These are phyloP conservation scores for Atta texana DNA, from an alignment of 1,140 invertebrate species.

Conservation along the genomic window DNA sequence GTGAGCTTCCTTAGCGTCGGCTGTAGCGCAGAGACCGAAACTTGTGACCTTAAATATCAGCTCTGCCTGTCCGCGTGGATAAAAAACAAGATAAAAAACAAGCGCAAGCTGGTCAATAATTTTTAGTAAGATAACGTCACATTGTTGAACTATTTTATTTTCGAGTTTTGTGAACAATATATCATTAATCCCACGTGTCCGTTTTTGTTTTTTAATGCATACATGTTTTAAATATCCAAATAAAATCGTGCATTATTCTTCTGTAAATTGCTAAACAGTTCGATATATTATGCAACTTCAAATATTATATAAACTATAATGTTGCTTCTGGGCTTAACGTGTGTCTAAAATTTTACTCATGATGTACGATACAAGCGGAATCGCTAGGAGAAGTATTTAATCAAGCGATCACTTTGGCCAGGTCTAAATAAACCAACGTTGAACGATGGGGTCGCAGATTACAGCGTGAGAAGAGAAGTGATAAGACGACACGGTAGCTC, in stretches of 20 bases:
- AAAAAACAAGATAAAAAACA: conserved; percentile 54
- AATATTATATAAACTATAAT: neutral
- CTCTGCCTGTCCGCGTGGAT: conserved; percentile 25
- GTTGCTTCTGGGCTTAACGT: neutral
- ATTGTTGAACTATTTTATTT: conserved; percentile 9
- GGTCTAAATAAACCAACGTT: conserved; percentile 80
- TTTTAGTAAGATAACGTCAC: conserved; percentile 47
- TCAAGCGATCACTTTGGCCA: conserved; percentile 79
- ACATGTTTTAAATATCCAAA: neutral
- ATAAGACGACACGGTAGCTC: conserved; percentile 74
- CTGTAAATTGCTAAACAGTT: neutral
- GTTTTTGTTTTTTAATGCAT: neutral
- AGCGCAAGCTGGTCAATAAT: conserved; percentile 39
- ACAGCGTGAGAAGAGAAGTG: conserved; percentile 72
- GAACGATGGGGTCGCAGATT: conserved; percentile 79
- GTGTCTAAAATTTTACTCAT: conserved; percentile 17
- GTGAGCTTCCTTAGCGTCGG: conserved; percentile 50
- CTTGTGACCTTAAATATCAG: conserved; percentile 48
- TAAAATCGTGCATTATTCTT: neutral
- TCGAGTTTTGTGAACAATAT: conserved; percentile 5
- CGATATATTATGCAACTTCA: neutral
- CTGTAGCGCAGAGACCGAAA: conserved; percentile 22
- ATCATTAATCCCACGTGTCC: neutral
- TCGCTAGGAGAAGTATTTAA: conserved; percentile 78
- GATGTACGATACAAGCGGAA: conserved; percentile 50